Evolutionary conservation across 2,113 vertebrate genomes (phyloP).

Genomic region (Chlorodrepanis virens): DNA sequence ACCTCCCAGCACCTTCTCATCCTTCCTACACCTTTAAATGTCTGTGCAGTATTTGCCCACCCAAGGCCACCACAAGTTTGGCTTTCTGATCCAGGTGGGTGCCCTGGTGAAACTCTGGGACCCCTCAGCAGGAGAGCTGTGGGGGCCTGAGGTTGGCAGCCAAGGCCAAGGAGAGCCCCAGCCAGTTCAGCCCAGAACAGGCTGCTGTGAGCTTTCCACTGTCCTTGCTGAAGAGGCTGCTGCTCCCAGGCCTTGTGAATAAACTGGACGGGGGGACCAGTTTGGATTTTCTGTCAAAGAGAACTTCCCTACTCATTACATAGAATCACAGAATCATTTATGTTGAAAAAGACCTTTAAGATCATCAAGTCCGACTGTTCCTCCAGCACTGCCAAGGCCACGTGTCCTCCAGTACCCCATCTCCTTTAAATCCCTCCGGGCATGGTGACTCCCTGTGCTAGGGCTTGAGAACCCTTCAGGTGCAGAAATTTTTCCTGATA

Average conservation of each 20-base stretch:
- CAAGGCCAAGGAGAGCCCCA: not conserved
- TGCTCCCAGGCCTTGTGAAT: not conserved
- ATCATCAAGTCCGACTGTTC: not conserved
- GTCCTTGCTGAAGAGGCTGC: not conserved
- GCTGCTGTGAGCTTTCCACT: not conserved
- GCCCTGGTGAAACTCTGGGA: not conserved
- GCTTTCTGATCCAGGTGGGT: not conserved
- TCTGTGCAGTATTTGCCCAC: not conserved
- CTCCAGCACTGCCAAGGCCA: not conserved
- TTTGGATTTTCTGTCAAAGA: not conserved
- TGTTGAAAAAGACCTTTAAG: not conserved
- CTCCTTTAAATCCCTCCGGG: not conserved
- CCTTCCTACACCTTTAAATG: not conserved
- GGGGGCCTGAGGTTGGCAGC: not conserved
- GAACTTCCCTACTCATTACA: not conserved
- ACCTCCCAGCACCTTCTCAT: not conserved
- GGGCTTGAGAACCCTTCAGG: not conserved
- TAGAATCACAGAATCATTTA: not conserved
- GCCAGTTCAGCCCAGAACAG: not conserved
- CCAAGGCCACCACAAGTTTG: rapidly evolving
- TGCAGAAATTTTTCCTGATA: not conserved
- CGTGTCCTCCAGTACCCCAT: not conserved
- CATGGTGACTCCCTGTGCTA: not conserved
- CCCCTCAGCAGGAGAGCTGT: not conserved
- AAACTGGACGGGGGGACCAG: rapidly evolving